Conservation (phyloP, 2,888 invertebrate species). For the Nymphalis polychloros region DNA sequence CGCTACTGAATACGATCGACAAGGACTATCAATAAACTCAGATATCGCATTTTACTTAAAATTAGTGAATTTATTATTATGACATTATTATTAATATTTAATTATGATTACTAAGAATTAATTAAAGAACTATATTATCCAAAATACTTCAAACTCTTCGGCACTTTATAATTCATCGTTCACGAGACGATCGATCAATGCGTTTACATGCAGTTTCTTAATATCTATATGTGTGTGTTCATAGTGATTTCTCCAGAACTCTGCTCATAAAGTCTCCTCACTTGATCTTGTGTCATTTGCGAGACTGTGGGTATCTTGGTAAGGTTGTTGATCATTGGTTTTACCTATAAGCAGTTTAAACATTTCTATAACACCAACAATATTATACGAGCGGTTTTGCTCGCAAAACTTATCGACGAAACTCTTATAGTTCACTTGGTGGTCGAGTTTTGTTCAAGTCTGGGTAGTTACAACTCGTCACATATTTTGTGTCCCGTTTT, state of each 20-base stretch:
- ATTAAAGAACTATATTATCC: not conserved
- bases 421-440: too few relatives aligned
- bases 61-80: too few relatives aligned
- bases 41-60: too few relatives aligned
- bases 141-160: slow-evolving; percentile 3
- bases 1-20: too few relatives aligned
- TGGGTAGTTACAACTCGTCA: too few relatives aligned
- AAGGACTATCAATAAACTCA: too few relatives aligned
- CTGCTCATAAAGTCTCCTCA: slow-evolving; percentile 68
- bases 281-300: slow-evolving; percentile 70
- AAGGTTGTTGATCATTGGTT: slow-evolving; percentile 58
- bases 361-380: not conserved
- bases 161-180: slow-evolving; percentile 14
- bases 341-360: slow-evolving; percentile 53
- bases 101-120: not conserved
- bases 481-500: too few relatives aligned
- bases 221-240: slow-evolving; percentile 64
- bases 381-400: not conserved
- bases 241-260: slow-evolving; percentile 61
- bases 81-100: too few relatives aligned
- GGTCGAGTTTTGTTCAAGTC: too few relatives aligned
- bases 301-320: slow-evolving; percentile 67
- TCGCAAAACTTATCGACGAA: too few relatives aligned
- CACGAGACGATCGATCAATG: not conserved
- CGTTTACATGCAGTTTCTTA: not conserved